Evolutionary conservation across 2,888 invertebrate species (phyloP).

Genomic region (Epinotia nisella): DNA sequence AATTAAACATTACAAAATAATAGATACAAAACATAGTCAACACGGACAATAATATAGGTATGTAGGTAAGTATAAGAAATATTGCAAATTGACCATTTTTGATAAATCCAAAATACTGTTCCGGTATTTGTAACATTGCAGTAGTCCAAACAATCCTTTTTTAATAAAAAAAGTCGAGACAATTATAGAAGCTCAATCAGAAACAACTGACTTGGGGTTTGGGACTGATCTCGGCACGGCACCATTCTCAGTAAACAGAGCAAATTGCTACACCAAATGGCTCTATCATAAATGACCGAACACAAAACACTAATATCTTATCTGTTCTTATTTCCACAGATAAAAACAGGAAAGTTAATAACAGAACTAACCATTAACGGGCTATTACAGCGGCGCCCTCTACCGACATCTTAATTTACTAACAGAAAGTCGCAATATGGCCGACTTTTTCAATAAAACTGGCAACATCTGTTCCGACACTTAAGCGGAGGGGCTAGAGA

Average conservation of each 20-base stretch:
- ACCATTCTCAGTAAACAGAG: neutral
- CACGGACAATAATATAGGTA: no score
- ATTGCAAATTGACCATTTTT: no score
- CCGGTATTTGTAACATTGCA: no score
- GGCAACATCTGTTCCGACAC: conserved; percentile 80
- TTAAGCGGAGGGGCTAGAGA: conserved; percentile 75
- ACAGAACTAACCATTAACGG: conserved; percentile 53
- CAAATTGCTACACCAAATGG: conserved; percentile 3
- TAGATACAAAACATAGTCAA: no score
- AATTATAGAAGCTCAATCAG: no score
- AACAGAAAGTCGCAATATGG: conserved; percentile 76
- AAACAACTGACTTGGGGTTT: no score
- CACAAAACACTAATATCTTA: conserved; percentile 26
- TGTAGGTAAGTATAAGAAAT: no score
- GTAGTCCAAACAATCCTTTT: no score
- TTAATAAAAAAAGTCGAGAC: no score
- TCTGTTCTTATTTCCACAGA: conserved; percentile 26
- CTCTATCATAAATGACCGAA: conserved; percentile 3
- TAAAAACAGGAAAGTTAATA: conserved; percentile 53
- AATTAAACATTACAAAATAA: no score
- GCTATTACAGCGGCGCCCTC: conserved; percentile 62
- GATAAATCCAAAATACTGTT: no score
- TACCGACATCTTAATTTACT: conserved; percentile 82
- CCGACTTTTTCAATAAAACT: conserved; percentile 83
- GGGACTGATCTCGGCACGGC: neutral